A percentile compares a stretch with the other conserved stretches of the same genome.
These are phyloP conservation scores for Prionace glauca DNA, from an alignment of 2,797 vertebrate genomes.

Conservation along the genomic window DNA sequence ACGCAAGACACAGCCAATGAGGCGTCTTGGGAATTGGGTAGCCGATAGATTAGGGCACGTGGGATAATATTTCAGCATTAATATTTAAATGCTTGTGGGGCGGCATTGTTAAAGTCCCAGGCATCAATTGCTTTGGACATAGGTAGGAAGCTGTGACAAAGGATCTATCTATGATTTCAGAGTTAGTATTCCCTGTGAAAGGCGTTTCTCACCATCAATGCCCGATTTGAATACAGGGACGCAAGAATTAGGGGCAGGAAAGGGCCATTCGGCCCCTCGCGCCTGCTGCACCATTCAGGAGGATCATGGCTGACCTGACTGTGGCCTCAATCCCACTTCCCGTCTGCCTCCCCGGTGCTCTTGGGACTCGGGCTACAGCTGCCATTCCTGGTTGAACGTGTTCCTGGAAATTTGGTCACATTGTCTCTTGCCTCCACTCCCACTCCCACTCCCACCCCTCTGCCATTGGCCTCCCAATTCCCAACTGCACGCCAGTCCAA, in stretches of 20 bases:
- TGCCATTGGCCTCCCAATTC: too few relatives aligned
- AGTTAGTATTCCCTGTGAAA: neutral
- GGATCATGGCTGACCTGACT: neutral
- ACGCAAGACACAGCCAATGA: too few relatives aligned
- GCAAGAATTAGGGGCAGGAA: neutral
- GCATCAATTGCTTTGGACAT: neutral
- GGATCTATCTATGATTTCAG: neutral
- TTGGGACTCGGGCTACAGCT: neutral
- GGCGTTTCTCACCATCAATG: neutral
- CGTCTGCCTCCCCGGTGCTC: neutral
- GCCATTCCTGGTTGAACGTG: neutral
- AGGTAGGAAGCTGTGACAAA: neutral
- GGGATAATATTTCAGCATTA: slow-evolving; percentile 42
- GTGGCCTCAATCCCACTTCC: neutral
- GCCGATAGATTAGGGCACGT: neutral
- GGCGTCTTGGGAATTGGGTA: too few relatives aligned
- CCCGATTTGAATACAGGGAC: neutral
- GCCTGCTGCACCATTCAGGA: neutral
- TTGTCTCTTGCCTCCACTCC: neutral
- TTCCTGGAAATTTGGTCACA: neutral
- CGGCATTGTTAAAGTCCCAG: neutral
- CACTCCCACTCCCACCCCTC: neutral
- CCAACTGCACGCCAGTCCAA: neutral
- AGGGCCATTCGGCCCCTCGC: neutral
- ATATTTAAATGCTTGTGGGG: neutral